Evolutionary conservation across 92 coral and sea anemone genomes (phyloP).

Genomic region (Diadumene lineata): DNA sequence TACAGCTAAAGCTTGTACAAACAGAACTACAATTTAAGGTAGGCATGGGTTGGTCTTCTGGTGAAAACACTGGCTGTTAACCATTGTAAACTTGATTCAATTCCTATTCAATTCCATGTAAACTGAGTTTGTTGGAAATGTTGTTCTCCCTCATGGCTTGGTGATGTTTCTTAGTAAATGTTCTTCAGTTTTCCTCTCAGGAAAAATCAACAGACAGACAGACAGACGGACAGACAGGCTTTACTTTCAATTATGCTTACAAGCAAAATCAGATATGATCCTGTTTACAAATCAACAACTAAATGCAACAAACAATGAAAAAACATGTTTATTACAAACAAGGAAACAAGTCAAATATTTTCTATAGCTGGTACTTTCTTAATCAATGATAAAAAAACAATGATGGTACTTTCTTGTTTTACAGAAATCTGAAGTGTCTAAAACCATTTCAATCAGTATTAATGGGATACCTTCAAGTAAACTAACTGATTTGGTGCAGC

Average conservation of each 20-base stretch:
- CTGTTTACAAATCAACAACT: too few species aligned
- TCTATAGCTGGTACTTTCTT: too few species aligned
- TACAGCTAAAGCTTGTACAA: conserved; percentile 44
- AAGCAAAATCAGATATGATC: background rate
- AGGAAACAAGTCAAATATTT: too few species aligned
- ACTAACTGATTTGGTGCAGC: conserved; percentile 54
- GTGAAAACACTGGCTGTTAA: background rate
- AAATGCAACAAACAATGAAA: too few species aligned
- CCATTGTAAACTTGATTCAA: too few species aligned
- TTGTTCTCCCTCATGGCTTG: too few species aligned
- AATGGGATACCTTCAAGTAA: conserved; percentile 44
- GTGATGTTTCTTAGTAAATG: too few species aligned
- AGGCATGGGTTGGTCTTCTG: conserved; percentile 8
- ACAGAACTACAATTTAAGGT: conserved; percentile 64
- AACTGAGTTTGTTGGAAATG: too few species aligned
- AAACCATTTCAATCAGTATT: conserved; percentile 38
- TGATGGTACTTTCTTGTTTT: background rate
- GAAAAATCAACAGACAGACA: background rate
- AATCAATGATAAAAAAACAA: background rate
- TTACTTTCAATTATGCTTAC: too few species aligned
- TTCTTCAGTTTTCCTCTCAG: too few species aligned
- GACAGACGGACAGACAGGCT: background rate
- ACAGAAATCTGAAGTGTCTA: conserved; percentile 61
- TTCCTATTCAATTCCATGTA: too few species aligned
- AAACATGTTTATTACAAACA: too few species aligned